phyloP scores from a whole-genome alignment of 2,113 vertebrate genomes.

The Leptobrachium ailaonicum region DNA sequence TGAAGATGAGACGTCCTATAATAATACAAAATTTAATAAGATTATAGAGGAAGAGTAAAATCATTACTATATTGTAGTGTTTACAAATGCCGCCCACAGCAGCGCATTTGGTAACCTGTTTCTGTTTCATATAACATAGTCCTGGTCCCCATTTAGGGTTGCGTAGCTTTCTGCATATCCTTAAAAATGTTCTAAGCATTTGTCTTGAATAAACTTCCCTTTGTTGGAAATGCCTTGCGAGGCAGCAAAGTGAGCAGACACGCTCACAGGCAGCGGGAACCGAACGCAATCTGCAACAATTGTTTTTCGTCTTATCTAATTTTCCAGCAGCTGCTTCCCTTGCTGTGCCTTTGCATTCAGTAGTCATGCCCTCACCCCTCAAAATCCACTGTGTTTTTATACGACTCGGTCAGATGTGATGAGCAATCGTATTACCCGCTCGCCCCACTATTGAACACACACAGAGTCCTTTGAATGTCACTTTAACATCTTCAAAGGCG shows the following conservation, averaged over 20 bases:
- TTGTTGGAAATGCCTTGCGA: background rate
- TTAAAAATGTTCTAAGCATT: background rate
- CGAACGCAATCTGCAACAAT: background rate
- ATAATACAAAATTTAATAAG: too few relatives aligned
- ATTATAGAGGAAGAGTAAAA: too few relatives aligned
- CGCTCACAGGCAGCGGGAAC: background rate
- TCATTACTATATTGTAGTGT: too few relatives aligned
- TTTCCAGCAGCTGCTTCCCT: constrained; percentile 2
- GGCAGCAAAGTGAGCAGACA: background rate
- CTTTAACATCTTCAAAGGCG: constrained; percentile 15
- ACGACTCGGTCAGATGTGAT: constrained; percentile 3
- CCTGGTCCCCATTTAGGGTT: background rate
- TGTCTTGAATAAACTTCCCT: background rate
- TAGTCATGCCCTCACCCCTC: background rate
- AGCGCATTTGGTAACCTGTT: too few relatives aligned
- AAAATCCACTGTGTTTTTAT: constrained; percentile 12
- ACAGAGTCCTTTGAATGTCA: background rate
- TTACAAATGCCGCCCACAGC: too few relatives aligned
- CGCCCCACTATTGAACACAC: background rate
- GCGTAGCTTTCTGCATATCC: background rate
- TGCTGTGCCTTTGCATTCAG: background rate
- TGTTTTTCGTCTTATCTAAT: constrained; percentile 5
- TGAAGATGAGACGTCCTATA: too few relatives aligned
- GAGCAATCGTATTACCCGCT: background rate
- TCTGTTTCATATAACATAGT: too few relatives aligned